These are phyloP conservation scores for Bujurquina vittata DNA, from an alignment of 2,113 vertebrate species.

Conservation along the genomic window DNA sequence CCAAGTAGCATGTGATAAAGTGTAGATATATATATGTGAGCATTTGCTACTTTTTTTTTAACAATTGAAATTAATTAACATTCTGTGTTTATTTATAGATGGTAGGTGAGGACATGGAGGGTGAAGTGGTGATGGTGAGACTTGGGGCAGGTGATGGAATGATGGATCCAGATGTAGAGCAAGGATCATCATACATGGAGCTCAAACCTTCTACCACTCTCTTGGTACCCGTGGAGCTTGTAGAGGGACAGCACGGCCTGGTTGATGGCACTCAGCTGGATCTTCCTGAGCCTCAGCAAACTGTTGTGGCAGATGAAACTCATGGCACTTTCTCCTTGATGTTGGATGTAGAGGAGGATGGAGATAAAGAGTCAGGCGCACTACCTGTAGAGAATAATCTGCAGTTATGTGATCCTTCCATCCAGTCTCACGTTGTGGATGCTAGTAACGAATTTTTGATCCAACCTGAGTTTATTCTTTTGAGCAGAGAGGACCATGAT, in stretches of 20 bases:
- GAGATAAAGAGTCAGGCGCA: constrained; percentile 15
- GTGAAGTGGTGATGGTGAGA: constrained; percentile 74
- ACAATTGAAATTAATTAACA: not conserved
- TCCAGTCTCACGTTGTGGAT: not conserved
- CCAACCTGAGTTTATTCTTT: constrained; percentile 38
- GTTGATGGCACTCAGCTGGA: constrained; percentile 70
- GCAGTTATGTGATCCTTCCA: not conserved
- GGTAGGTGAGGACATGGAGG: constrained; percentile 65
- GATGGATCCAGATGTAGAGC: constrained; percentile 57
- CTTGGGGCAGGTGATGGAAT: constrained; percentile 51
- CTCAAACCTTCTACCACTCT: constrained; percentile 79
- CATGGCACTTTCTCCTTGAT: constrained; percentile 88
- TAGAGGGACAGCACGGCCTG: constrained; percentile 78
- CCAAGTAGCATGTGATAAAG: not conserved
- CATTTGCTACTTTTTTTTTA: not conserved
- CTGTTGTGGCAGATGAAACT: constrained; percentile 72
- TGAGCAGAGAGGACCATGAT: constrained; percentile 37
- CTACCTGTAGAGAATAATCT: constrained; percentile 43
- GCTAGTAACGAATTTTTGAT: not conserved
- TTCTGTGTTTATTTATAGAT: constrained; percentile 47
- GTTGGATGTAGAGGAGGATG: constrained; percentile 86
- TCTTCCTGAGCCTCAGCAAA: constrained; percentile 70
- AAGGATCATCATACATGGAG: constrained; percentile 73
- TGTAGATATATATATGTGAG: not conserved
- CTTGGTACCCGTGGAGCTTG: constrained; percentile 79